A percentile compares a stretch with the other conserved stretches of the same genome.
These are phyloP conservation scores for Anodontia alba DNA, from an alignment of 2,888 invertebrate species.

Conservation along the genomic window DNA sequence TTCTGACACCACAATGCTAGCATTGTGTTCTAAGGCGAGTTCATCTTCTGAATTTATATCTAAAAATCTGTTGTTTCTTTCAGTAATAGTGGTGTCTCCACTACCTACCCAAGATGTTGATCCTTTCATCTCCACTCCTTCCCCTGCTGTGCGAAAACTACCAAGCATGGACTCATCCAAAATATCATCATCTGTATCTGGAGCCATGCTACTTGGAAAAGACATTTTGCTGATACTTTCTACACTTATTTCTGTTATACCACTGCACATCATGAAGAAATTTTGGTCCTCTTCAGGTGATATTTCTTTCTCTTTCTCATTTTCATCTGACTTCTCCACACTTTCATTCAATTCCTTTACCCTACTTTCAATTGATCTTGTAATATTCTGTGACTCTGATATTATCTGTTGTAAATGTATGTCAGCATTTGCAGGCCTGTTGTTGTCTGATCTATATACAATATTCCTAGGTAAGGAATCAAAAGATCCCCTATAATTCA, in stretches of 20 bases:
- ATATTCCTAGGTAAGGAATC: constrained; percentile 35
- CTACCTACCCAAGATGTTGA: constrained; percentile 6
- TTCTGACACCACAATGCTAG: constrained; percentile 87
- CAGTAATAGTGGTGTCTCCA: not conserved
- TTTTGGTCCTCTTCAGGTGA: constrained; percentile 83
- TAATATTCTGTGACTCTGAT: constrained; percentile 56
- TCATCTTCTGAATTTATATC: constrained; percentile 83
- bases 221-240: constrained; percentile 61
- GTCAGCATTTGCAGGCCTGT: constrained; percentile 17
- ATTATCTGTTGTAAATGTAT: constrained; percentile 54
- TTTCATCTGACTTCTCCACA: constrained; percentile 54
- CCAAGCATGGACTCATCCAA: constrained; percentile 47
- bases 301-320: constrained; percentile 55
- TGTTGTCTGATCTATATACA: not conserved
- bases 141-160: constrained; percentile 36
- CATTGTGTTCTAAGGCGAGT: constrained; percentile 87
- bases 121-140: constrained; percentile 35
- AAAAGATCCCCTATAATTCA: constrained; percentile 31
- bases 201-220: constrained; percentile 53
- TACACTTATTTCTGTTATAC: constrained; percentile 61
- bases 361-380: constrained; percentile 44
- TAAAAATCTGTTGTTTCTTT: not conserved
- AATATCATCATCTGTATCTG: constrained; percentile 45
- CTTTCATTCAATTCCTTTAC: constrained; percentile 46
- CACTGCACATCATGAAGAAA: constrained; percentile 63